Percentiles rank a stretch among this genome's conserved stretches.
Evolutionary conservation across 2,113 vertebrate species (phyloP).

Genomic region (Ranitomeya variabilis): DNA sequence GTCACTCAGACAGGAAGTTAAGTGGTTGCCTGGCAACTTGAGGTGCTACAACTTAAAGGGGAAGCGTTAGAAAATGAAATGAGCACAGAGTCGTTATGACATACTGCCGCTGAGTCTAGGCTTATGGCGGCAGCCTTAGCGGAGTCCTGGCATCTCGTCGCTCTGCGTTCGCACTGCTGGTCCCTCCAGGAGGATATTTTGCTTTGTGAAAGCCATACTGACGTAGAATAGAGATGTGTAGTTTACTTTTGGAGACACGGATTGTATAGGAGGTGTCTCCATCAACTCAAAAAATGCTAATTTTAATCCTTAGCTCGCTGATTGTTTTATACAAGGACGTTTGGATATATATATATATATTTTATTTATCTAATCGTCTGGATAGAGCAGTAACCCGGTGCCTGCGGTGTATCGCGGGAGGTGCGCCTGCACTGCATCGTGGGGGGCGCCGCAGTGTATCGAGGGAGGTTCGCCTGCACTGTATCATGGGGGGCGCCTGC

Average conservation of each 20-base stretch:
- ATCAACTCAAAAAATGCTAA: too few species aligned
- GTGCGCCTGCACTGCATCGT: too few species aligned
- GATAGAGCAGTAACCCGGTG: background rate
- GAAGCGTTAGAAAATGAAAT: too few species aligned
- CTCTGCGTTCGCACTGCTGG: conserved; percentile 19
- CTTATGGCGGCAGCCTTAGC: too few species aligned
- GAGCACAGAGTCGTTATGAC: too few species aligned
- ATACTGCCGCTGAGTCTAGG: too few species aligned
- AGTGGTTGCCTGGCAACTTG: background rate
- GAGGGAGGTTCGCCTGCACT: too few species aligned
- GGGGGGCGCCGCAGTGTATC: too few species aligned
- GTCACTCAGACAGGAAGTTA: background rate
- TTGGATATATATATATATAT: background rate
- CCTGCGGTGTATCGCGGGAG: too few species aligned
- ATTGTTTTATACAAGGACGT: background rate
- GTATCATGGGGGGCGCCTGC: too few species aligned
- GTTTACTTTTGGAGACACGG: background rate
- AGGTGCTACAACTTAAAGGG: background rate
- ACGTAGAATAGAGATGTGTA: conserved; percentile 10
- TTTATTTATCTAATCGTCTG: background rate
- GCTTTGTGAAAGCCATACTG: conserved; percentile 46
- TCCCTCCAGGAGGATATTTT: conserved; percentile 13
- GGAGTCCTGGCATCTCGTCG: background rate
- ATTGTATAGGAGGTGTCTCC: background rate
- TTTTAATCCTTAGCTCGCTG: background rate